Evolutionary conservation across 1,140 invertebrate genomes (phyloP).

Genomic region (Drosophila leontia): DNA sequence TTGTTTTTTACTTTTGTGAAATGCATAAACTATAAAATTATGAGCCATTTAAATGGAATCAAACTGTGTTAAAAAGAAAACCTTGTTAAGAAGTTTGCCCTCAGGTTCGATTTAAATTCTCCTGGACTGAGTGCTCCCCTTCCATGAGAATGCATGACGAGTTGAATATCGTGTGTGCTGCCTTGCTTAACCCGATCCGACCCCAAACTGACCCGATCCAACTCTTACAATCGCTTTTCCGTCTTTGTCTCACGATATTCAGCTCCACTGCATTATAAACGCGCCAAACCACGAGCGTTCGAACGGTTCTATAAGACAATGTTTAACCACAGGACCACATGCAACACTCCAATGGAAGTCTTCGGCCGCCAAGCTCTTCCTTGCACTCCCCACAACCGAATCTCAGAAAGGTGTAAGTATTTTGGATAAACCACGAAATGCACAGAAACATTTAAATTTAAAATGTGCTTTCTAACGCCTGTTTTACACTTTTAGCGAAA

Average conservation of each 20-base stretch:
- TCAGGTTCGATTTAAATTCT: slow-evolving; percentile 11
- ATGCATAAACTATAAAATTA: background rate
- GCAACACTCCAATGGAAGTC: slow-evolving; percentile 82
- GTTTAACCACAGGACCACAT: slow-evolving; percentile 85
- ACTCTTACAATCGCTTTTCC: slow-evolving; percentile 65
- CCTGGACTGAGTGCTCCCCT: slow-evolving; percentile 24
- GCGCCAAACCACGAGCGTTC: slow-evolving; percentile 84
- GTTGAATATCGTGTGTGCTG: slow-evolving; percentile 79
- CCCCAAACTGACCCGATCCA: slow-evolving; percentile 16
- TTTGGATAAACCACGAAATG: background rate
- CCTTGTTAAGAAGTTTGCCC: background rate
- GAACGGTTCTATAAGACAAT: slow-evolving; percentile 85
- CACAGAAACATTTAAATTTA: background rate
- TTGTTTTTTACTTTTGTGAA: background rate
- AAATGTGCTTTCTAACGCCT: background rate
- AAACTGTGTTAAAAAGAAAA: background rate
- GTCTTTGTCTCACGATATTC: slow-evolving; percentile 80
- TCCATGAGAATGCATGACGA: slow-evolving; percentile 72
- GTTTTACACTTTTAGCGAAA: slow-evolving; percentile 65
- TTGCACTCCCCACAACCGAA: slow-evolving; percentile 82
- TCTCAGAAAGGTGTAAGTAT: slow-evolving; percentile 79
- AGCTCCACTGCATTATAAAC: slow-evolving; percentile 85
- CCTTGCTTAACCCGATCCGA: slow-evolving; percentile 25
- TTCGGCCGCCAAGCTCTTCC: slow-evolving; percentile 83
- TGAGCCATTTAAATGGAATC: background rate